phyloP scores from a whole-genome alignment of 2,888 invertebrate species.

The Rugalucina vietnamica region DNA sequence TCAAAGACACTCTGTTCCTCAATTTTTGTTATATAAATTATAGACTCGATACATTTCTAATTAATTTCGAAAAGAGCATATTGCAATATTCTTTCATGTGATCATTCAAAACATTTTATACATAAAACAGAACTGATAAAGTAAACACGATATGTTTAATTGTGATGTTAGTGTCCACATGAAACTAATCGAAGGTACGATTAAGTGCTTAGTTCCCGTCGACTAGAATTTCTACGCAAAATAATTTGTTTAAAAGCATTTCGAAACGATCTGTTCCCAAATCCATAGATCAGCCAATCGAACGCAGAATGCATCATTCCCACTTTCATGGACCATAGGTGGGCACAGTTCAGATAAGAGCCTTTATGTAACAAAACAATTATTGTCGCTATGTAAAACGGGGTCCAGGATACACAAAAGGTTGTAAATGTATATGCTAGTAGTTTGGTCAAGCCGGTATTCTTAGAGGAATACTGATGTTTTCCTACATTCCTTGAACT shows the following conservation, averaged over 20 bases:
- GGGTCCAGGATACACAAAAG: neutral
- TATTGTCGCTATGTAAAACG: too few relatives aligned
- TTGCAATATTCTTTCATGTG: too few relatives aligned
- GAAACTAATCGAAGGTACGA: too few relatives aligned
- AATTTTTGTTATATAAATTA: too few relatives aligned
- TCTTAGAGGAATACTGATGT: too few relatives aligned
- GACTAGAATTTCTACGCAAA: neutral
- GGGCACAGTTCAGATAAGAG: neutral
- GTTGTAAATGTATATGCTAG: neutral
- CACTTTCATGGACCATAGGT: constrained; percentile 33
- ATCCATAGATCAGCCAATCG: constrained; percentile 51
- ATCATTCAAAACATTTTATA: too few relatives aligned
- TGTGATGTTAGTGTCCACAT: too few relatives aligned
- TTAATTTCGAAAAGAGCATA: too few relatives aligned
- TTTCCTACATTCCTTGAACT: neutral
- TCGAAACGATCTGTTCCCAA: constrained; percentile 44
- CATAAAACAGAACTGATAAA: too few relatives aligned
- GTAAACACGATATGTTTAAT: too few relatives aligned
- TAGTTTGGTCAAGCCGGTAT: neutral
- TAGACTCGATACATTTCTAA: too few relatives aligned
- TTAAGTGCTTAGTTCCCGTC: neutral
- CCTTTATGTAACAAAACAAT: neutral
- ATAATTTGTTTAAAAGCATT: constrained; percentile 42
- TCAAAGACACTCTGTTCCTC: too few relatives aligned
- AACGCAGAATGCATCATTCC: constrained; percentile 47